Percentiles rank a stretch among this genome's conserved stretches.
Conservation (phyloP, 92 coral and sea anemone species). For the Ricordea florida region DNA sequence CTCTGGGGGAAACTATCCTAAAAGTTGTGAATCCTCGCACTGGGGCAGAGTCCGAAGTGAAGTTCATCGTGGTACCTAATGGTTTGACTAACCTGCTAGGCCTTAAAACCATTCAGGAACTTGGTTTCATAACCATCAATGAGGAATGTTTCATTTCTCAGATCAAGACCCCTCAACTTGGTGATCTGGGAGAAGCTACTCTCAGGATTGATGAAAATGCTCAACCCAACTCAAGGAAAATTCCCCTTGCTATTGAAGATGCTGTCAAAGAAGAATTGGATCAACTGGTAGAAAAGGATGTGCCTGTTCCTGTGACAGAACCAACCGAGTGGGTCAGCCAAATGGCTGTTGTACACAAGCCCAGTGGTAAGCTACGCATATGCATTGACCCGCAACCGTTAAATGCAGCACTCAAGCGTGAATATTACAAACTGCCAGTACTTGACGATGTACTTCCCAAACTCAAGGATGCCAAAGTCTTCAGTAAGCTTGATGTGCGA, state of each 20-base stretch:
- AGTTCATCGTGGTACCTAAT: conserved; percentile 46
- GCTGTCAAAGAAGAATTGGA: conserved; percentile 43
- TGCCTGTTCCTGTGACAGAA: conserved; percentile 46
- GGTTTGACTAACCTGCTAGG: conserved; percentile 27
- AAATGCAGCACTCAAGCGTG: conserved; percentile 41
- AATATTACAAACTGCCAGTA: conserved; percentile 1
- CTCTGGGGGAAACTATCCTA: conserved; percentile 37
- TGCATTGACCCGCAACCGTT: conserved; percentile 68
- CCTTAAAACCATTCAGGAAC: conserved; percentile 38
- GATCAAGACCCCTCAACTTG: conserved; percentile 10
- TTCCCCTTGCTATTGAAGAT: conserved; percentile 62
- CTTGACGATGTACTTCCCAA: conserved; percentile 26
- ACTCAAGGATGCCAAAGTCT: conserved; percentile 19
- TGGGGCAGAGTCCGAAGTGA: neutral
- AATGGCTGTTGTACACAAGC: too few relatives aligned
- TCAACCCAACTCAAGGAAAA: conserved; percentile 19
- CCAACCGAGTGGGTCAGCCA: too few relatives aligned
- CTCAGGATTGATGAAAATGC: too few relatives aligned
- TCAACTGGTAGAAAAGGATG: conserved; percentile 41
- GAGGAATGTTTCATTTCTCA: conserved; percentile 27
- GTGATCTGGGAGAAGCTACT: conserved; percentile 55
- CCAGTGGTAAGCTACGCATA: conserved; percentile 34
- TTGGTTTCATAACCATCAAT: conserved; percentile 31
- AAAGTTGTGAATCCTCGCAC: neutral
- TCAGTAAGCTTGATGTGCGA: conserved; percentile 36